Evolutionary conservation across 2,113 vertebrate species (phyloP), one percentile per base, ranked within the genome.

Genomic region (Eurypyga helias): DNA sequence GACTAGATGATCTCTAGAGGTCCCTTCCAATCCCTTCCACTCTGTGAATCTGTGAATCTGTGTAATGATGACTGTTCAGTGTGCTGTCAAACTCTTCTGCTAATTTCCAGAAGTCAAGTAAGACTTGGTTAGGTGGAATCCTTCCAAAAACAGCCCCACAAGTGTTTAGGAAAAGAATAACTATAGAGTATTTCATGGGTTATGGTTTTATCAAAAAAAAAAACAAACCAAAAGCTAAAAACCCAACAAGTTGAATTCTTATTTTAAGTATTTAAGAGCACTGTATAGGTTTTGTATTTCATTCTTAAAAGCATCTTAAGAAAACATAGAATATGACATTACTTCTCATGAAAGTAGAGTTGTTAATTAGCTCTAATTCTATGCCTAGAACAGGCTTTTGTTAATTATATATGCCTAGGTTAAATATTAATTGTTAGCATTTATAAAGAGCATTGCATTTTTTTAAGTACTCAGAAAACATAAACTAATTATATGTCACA

Each of bases 401-500:
- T 95, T 97, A 93, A 96, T 97, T 95, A 90, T 83, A 96, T 96
- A 81, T 94, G 76, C 52, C 69, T 90, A 97, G 76, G 90, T 95
- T 97, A 97, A 94, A 96, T 96, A 97, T 94, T 96, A 96, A 96
- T 94, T 12, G 9, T 89, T 93, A 92, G 45, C 76, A 78, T 95
- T 92, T 94, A 95, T 83, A 95, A 95, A 94, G 51, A 92, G 76
- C 67, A 90, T 84, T 96, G 79, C 34, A 55, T 83, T 91, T 97
- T 92, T 97, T 90, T 75, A 92, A 87, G 55, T 93, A 86, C 72
- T 87, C 48, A 76, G 80, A 86, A 96, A 97, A 96, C 86, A 92
- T 94, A 96, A 97, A 96, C 96, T 93, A 95, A 97, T 96, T 94
- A 93, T 89, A 93, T 93, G 85, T 94, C 95, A 95, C 75, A 93